Evolutionary conservation across 2,113 vertebrate species (phyloP).

Genomic region (Scortum barcoo): DNA sequence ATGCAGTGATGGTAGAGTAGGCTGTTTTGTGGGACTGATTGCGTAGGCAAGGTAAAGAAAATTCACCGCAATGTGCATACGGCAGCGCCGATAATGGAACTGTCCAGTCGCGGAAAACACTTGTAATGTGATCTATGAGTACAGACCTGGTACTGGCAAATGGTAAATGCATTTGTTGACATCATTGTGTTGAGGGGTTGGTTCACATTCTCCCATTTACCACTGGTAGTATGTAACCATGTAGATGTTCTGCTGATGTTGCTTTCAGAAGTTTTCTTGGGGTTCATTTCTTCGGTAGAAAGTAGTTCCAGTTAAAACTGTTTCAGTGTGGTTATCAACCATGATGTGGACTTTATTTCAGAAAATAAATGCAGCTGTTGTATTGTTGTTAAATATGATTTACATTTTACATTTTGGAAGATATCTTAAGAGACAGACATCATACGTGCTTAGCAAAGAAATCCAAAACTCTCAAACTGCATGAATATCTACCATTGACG

Average conservation of each 20-base stretch:
- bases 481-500: too few relatives aligned
- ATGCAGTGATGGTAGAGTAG: constrained; percentile 57
- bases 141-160: background rate
- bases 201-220: background rate
- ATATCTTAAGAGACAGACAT: too few relatives aligned
- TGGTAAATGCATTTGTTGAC: too few relatives aligned
- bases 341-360: background rate
- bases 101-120: constrained; percentile 48
- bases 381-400: background rate
- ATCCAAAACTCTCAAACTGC: too few relatives aligned
- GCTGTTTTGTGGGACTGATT: constrained; percentile 67
- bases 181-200: background rate
- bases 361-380: background rate
- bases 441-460: too few relatives aligned
- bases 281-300: too few relatives aligned
- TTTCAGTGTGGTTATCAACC: too few relatives aligned
- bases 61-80: constrained; percentile 51
- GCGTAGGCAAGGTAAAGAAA: constrained; percentile 53
- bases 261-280: too few relatives aligned
- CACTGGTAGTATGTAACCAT: background rate
- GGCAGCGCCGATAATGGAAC: constrained; percentile 50
- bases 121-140: constrained; percentile 5
- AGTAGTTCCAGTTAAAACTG: too few relatives aligned
- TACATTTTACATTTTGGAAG: too few relatives aligned
- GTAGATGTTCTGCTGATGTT: too few relatives aligned